Percentiles rank a stretch among this genome's conserved stretches.
Conservation (phyloP, 2,797 vertebrate species). For the Austrolebias charrua region DNA sequence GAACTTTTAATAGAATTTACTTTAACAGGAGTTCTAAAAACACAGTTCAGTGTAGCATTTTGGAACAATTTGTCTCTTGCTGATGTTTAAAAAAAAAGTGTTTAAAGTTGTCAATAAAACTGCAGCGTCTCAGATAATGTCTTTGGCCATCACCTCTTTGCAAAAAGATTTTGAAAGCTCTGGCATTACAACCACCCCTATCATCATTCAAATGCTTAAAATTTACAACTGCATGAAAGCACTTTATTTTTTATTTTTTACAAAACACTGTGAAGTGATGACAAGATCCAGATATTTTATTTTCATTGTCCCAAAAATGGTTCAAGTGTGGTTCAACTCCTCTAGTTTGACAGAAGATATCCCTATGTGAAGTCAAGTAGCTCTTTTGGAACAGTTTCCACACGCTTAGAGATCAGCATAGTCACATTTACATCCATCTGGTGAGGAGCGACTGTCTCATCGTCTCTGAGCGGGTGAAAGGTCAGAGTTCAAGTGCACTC, state of each 20-base stretch:
- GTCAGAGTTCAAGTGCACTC: conserved; percentile 75
- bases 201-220: conserved; percentile 66
- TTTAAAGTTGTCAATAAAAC: conserved; percentile 73
- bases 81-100: conserved; percentile 39
- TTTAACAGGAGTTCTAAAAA: background rate
- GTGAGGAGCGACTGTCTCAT: conserved; percentile 53
- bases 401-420: conserved; percentile 40
- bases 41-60: no score
- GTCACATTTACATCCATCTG: conserved; percentile 64
- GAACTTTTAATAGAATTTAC: background rate
- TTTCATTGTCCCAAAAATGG: conserved; percentile 1
- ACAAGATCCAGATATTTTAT: conserved; percentile 45
- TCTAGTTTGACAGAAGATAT: conserved; percentile 23
- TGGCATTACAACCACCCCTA: conserved; percentile 73
- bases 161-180: conserved; percentile 76
- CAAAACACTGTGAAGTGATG: conserved; percentile 45
- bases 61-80: no score
- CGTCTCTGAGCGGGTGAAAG: conserved; percentile 42
- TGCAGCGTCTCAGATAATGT: conserved; percentile 79
- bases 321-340: no score
- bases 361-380: conserved; percentile 24
- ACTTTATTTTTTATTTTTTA: conserved; percentile 32
- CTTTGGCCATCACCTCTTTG: conserved; percentile 73
- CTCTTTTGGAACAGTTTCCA: conserved; percentile 41
- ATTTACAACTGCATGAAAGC: conserved; percentile 67